Evolutionary conservation across 2,888 invertebrate genomes (phyloP).

Genomic region (Drosophila heteroneura): DNA sequence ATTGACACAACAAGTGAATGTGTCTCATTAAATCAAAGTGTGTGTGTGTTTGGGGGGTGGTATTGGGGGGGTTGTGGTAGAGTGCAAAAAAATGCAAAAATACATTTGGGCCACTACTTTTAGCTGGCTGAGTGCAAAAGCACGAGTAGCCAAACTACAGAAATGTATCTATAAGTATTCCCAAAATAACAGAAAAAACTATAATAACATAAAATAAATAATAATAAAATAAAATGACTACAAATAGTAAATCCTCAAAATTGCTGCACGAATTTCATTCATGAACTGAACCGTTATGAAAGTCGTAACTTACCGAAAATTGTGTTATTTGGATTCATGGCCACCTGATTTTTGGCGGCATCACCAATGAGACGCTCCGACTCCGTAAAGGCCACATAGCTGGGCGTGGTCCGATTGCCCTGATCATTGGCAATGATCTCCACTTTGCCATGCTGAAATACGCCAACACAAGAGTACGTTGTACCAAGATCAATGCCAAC

Average conservation of each 20-base stretch:
- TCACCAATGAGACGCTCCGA: constrained; percentile 94
- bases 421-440: constrained; percentile 94
- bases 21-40: constrained; percentile 37
- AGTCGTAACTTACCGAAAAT: constrained; percentile 93
- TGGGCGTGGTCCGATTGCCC: constrained; percentile 92
- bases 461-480: constrained; percentile 97
- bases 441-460: constrained; percentile 95
- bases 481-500: constrained; percentile 93
- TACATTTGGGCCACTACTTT: constrained; percentile 49
- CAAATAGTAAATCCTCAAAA: neutral
- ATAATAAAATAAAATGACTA: constrained; percentile 10
- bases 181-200: constrained; percentile 53
- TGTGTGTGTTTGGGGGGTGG: neutral
- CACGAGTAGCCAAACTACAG: constrained; percentile 12
- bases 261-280: constrained; percentile 51
- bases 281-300: constrained; percentile 40
- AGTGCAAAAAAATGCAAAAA: constrained; percentile 39
- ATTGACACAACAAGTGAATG: constrained; percentile 61
- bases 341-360: constrained; percentile 94
- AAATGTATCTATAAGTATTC: constrained; percentile 21
- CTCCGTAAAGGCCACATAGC: constrained; percentile 93
- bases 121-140: constrained; percentile 36
- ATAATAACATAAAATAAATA: constrained; percentile 7
- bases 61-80: neutral
- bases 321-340: constrained; percentile 96